Percentiles rank a stretch among this genome's conserved stretches.
Conservation (phyloP, 2,888 invertebrate genomes). For the Dasypogon diadema region DNA sequence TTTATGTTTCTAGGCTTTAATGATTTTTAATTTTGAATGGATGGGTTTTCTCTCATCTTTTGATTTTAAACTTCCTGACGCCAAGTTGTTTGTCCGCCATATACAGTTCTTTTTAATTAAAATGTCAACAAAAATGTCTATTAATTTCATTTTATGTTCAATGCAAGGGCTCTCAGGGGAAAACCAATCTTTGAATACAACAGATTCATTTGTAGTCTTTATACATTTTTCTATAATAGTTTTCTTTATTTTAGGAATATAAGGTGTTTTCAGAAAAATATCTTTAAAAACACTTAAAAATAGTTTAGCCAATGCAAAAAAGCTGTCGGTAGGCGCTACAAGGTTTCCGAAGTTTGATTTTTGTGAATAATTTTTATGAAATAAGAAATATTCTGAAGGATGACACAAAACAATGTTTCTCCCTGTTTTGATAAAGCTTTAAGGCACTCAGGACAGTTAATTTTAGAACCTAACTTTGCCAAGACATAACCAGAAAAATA, state of each 20-base stretch:
- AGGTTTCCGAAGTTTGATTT: background rate
- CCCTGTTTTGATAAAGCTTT: background rate
- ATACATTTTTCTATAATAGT: background rate
- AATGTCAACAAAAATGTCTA: background rate
- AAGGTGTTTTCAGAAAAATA: background rate
- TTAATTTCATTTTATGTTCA: background rate
- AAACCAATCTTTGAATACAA: background rate
- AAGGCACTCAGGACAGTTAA: background rate
- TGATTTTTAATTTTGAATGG: background rate
- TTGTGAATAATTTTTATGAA: background rate
- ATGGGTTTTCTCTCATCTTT: background rate
- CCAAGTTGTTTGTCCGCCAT: background rate
- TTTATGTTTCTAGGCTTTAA: background rate
- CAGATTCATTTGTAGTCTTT: background rate
- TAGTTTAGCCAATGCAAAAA: background rate
- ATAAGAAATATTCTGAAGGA: conserved; percentile 2
- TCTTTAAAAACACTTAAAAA: background rate
- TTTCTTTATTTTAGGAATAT: background rate
- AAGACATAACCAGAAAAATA: background rate
- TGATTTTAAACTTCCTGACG: background rate
- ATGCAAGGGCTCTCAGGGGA: background rate
- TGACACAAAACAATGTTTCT: too few species aligned
- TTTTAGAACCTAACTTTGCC: background rate
- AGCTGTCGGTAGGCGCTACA: background rate
- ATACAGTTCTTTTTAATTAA: background rate